A percentile compares a stretch with the other conserved stretches of the same genome.
Evolutionary conservation across 2,888 invertebrate genomes (phyloP).

Genomic region (Stramonita haemastoma): DNA sequence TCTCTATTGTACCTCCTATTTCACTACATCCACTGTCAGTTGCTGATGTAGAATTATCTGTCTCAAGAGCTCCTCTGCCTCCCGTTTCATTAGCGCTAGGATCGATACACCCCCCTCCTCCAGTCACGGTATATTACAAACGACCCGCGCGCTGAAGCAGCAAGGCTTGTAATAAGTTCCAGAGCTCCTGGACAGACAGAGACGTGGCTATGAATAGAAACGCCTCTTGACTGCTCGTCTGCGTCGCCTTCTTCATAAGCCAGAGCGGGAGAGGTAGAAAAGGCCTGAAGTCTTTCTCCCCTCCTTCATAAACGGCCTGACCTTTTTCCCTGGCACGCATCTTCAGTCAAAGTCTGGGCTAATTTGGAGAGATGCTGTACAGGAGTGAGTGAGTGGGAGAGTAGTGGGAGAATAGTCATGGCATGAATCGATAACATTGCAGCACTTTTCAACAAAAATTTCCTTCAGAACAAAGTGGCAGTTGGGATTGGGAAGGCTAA

Average conservation of each 20-base stretch:
- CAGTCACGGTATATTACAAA: constrained; percentile 15
- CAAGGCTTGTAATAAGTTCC: constrained; percentile 1
- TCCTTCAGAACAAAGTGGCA: too few species aligned
- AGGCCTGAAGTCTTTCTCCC: background rate
- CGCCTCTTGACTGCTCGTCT: constrained; percentile 18
- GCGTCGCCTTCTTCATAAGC: constrained; percentile 15
- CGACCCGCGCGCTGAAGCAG: background rate
- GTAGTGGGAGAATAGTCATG: background rate
- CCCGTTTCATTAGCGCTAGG: background rate
- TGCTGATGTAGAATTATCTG: background rate
- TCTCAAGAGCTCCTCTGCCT: background rate
- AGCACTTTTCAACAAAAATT: too few species aligned
- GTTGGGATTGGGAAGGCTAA: background rate
- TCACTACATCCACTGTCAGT: background rate
- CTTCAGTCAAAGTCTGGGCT: background rate
- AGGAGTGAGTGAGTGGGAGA: background rate
- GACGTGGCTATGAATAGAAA: background rate
- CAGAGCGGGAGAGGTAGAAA: background rate
- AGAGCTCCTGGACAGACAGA: background rate
- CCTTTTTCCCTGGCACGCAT: constrained; percentile 19
- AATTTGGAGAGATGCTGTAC: background rate
- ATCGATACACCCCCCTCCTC: background rate
- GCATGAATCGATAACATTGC: too few species aligned
- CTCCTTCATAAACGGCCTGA: constrained; percentile 7
- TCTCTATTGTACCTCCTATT: background rate